Conservation (phyloP, 1,140 invertebrate species). For the Bemisia tabaci region DNA sequence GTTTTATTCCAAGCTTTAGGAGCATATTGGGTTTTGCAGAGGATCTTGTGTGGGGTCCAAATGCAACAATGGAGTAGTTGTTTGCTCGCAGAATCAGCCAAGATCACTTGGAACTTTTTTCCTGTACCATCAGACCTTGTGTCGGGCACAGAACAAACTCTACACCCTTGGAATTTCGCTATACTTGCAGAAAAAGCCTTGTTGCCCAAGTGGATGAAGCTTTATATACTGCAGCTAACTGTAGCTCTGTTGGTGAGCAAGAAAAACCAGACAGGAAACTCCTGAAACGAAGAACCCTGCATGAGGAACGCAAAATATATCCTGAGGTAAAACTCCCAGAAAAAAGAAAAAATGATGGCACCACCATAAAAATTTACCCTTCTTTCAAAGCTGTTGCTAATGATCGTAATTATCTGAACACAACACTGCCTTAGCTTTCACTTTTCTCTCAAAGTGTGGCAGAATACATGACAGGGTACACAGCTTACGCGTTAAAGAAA, state of each 20-base stretch:
- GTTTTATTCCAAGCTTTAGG: not conserved
- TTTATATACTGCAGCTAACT: too few relatives aligned
- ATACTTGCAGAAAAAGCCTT: conserved; percentile 19
- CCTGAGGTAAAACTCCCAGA: too few relatives aligned
- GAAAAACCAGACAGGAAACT: not conserved
- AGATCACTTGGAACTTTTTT: conserved; percentile 22
- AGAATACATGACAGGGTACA: not conserved
- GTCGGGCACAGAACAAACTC: conserved; percentile 21
- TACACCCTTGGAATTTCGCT: conserved; percentile 17
- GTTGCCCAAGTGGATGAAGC: conserved; percentile 16
- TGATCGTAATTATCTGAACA: not conserved
- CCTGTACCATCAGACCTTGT: conserved; percentile 18
- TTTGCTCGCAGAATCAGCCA: conserved; percentile 21
- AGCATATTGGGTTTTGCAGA: not conserved
- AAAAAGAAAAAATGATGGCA: not conserved
- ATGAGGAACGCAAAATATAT: not conserved
- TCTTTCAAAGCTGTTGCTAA: too few relatives aligned
- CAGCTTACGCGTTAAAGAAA: not conserved
- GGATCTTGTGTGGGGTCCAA: not conserved
- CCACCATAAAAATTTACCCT: not conserved
- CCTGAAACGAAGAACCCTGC: not conserved
- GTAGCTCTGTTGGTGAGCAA: conserved; percentile 8
- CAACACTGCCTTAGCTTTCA: not conserved
- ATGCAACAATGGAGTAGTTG: conserved; percentile 13
- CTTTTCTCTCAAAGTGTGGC: not conserved